Percentiles rank a stretch among this genome's conserved stretches.
Conservation (phyloP, 2,113 vertebrate species). For the Stigmatopora nigra region DNA sequence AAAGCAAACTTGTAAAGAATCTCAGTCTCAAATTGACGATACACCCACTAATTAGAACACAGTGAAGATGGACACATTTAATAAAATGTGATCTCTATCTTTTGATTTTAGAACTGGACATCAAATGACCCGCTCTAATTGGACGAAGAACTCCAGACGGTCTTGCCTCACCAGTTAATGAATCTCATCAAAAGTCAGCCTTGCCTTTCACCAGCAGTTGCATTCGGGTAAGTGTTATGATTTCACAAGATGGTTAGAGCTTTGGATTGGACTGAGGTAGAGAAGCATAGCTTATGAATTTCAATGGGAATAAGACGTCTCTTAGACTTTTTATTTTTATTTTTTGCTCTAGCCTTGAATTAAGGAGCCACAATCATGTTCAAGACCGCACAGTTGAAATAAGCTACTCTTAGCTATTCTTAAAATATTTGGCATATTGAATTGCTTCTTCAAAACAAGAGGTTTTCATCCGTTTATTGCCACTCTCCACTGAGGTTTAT, state of each 20-base stretch:
- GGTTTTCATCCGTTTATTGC: no score
- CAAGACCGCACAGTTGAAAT: neutral
- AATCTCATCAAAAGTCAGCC: constrained; percentile 1
- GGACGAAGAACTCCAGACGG: neutral
- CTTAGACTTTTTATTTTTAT: neutral
- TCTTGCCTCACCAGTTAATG: neutral
- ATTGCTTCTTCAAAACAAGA: no score
- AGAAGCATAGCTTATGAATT: neutral
- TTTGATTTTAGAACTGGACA: neutral
- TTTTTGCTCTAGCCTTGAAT: neutral
- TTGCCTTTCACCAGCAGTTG: neutral
- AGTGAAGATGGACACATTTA: neutral
- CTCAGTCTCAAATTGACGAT: neutral
- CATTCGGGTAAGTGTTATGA: neutral
- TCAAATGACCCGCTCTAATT: constrained; percentile 4
- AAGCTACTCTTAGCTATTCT: neutral
- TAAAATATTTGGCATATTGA: no score
- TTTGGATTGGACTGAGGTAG: neutral
- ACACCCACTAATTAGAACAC: constrained; percentile 1
- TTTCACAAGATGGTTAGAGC: neutral
- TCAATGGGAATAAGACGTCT: neutral
- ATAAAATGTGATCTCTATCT: neutral
- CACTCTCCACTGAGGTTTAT: no score
- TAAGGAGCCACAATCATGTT: neutral
- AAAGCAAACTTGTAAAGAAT: neutral